phyloP scores from a whole-genome alignment of 2,888 invertebrate species.

The Nyleta sp. region DNA sequence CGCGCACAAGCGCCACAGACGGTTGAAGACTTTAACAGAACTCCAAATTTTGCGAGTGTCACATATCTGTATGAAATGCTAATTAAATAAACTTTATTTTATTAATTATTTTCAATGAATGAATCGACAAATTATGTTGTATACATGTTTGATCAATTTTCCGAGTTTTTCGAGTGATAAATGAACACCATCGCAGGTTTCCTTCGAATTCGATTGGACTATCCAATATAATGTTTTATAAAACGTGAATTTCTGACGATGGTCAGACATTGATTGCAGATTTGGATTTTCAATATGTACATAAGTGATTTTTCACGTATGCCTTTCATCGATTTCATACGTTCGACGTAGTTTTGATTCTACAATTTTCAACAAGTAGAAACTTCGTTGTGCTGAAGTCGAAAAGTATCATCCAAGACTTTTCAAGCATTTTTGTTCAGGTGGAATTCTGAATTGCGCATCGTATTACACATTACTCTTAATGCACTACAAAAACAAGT shows the following conservation, averaged over 20 bases:
- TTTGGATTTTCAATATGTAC: constrained; percentile 25
- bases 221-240: constrained; percentile 42
- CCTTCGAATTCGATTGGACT: constrained; percentile 13
- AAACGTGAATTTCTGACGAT: constrained; percentile 4
- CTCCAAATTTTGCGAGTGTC: too few species aligned
- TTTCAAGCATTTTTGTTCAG: too few species aligned
- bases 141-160: neutral
- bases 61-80: too few species aligned
- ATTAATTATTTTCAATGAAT: too few species aligned
- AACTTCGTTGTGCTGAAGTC: constrained; percentile 17
- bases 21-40: too few species aligned
- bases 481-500: too few species aligned
- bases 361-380: constrained; percentile 13
- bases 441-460: too few species aligned
- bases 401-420: too few species aligned
- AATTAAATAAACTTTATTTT: too few species aligned
- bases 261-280: too few species aligned
- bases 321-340: constrained; percentile 36
- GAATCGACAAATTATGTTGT: neutral
- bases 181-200: constrained; percentile 33
- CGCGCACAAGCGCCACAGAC: too few species aligned
- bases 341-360: constrained; percentile 20
- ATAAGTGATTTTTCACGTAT: constrained; percentile 27
- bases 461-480: too few species aligned
- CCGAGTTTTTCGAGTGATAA: constrained; percentile 28